Conservation (phyloP, 2,113 vertebrate species). For the Symphodus melops region DNA sequence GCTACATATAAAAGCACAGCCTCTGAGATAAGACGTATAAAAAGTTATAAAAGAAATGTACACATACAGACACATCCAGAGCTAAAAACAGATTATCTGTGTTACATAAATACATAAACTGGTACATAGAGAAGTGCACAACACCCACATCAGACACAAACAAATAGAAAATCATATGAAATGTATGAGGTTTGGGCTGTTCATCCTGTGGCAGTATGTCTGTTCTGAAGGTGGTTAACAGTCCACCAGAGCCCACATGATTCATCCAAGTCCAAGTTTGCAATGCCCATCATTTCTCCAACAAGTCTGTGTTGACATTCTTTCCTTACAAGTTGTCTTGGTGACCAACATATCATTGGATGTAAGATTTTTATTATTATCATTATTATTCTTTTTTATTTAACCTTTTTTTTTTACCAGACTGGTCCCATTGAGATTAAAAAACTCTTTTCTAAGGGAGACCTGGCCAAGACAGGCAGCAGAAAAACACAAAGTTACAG, state of each 20-base stretch:
- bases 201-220: not conserved
- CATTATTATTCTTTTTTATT: no score
- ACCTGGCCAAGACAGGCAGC: no score
- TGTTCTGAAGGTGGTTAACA: slow-evolving; percentile 9
- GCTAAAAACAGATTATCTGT: slow-evolving; percentile 24
- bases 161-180: slow-evolving; percentile 24
- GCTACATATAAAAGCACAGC: slow-evolving; percentile 24
- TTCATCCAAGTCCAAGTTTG: slow-evolving; percentile 10
- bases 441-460: no score
- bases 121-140: slow-evolving; percentile 6
- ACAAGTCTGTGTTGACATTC: slow-evolving; percentile 6
- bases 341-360: slow-evolving; percentile 8
- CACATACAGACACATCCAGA: slow-evolving; percentile 4
- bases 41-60: slow-evolving; percentile 27
- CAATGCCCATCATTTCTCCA: slow-evolving; percentile 3
- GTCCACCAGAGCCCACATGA: not conserved
- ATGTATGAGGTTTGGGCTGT: not conserved
- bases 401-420: no score
- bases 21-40: slow-evolving; percentile 24
- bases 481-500: no score
- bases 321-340: slow-evolving; percentile 16
- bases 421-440: no score
- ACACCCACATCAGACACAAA: slow-evolving; percentile 41
- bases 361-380: no score
- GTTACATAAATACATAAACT: slow-evolving; percentile 43